Conservation (phyloP, 30 jellyfish, hydroid and myxozoan species). For the Phacellophora camtschatica region DNA sequence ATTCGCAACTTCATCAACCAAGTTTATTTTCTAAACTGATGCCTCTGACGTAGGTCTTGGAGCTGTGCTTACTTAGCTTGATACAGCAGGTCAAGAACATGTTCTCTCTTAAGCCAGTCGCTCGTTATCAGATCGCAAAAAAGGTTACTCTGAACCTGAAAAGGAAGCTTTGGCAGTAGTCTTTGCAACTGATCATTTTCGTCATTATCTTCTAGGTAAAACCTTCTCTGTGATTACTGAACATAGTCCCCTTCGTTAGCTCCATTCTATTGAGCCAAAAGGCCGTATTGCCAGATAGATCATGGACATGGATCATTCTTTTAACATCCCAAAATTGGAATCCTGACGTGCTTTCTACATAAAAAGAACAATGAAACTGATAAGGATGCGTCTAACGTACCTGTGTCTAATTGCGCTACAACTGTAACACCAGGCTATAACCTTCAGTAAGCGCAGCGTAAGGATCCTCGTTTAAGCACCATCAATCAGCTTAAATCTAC, state of each 20-base stretch:
- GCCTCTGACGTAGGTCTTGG: constrained; percentile 69
- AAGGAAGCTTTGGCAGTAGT: constrained; percentile 15
- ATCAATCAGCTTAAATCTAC: neutral
- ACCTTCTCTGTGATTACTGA: neutral
- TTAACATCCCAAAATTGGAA: neutral
- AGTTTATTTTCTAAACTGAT: constrained; percentile 36
- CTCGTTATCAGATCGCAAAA: neutral
- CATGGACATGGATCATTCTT: constrained; percentile 14
- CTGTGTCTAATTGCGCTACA: neutral
- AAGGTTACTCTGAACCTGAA: constrained; percentile 23
- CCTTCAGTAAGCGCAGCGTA: neutral
- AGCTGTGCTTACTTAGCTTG: constrained; percentile 39
- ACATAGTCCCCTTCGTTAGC: constrained; percentile 21
- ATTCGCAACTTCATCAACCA: constrained; percentile 24
- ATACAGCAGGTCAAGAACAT: neutral
- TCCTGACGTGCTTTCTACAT: neutral
- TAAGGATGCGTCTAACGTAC: neutral
- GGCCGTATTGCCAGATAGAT: constrained; percentile 34
- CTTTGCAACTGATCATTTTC: constrained; percentile 8
- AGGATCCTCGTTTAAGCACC: neutral
- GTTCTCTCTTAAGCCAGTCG: constrained; percentile 7
- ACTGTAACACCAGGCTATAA: neutral
- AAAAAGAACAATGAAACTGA: neutral
- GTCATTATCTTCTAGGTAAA: neutral
- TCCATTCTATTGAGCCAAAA: neutral